These are phyloP conservation scores for Sinosuthora webbiana DNA, from an alignment of 2,113 vertebrate species.

Conservation along the genomic window DNA sequence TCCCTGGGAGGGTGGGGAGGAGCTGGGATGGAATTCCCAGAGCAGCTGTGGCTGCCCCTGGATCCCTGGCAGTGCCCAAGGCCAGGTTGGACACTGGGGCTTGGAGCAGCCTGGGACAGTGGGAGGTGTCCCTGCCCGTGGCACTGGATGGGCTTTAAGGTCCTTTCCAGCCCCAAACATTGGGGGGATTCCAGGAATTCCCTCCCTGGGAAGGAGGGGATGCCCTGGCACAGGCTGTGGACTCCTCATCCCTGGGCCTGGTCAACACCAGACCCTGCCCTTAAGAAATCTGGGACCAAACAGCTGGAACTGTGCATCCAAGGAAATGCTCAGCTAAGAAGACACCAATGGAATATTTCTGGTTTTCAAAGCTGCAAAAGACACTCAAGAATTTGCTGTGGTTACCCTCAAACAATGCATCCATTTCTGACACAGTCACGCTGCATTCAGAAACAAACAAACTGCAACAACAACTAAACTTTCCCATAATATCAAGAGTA, in stretches of 20 bases:
- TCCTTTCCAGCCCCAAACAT: not conserved
- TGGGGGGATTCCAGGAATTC: not conserved
- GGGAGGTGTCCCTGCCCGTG: not conserved
- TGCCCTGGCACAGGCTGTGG: not conserved
- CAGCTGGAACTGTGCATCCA: not conserved
- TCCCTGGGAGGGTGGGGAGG: not conserved
- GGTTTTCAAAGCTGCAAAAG: not conserved
- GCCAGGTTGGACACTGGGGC: not conserved
- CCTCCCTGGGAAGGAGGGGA: not conserved
- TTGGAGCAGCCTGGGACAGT: not conserved
- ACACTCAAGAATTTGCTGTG: not conserved
- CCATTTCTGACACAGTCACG: not conserved
- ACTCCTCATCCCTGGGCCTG: not conserved
- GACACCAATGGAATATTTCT: not conserved
- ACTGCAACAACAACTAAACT: not conserved
- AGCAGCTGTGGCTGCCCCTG: not conserved
- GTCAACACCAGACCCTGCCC: not conserved
- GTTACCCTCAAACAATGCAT: not conserved
- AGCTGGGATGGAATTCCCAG: not conserved
- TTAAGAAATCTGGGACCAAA: not conserved
- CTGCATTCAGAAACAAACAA: not conserved
- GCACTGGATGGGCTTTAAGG: rapidly evolving
- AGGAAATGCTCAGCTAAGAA: rapidly evolving
- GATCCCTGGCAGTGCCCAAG: not conserved
- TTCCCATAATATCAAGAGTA: not conserved